phyloP scores from a whole-genome alignment of 2,888 invertebrate species.

The Agrenia bidenticulata region DNA sequence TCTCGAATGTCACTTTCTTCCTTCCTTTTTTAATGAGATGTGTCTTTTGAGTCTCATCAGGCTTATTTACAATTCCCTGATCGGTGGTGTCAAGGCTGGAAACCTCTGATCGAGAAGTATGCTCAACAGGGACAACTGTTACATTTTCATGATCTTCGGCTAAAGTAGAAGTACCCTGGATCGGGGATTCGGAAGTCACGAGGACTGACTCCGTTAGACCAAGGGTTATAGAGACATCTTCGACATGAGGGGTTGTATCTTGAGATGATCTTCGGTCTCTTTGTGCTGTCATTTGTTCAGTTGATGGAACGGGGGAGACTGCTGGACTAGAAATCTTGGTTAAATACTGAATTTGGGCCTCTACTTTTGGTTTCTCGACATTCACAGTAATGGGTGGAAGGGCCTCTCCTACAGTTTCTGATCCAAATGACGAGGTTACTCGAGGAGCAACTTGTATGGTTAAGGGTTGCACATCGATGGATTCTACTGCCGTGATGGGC shows the following conservation, averaged over 20 bases:
- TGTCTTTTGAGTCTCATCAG: slow-evolving; percentile 13
- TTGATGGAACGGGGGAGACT: slow-evolving; percentile 29
- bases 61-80: not conserved
- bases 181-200: slow-evolving; percentile 29
- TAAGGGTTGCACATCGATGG: not conserved
- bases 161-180: slow-evolving; percentile 8
- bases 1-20: slow-evolving; percentile 22
- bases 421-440: not conserved
- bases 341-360: slow-evolving; percentile 40
- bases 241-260: slow-evolving; percentile 18
- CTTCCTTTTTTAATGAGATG: slow-evolving; percentile 34
- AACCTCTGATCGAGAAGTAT: slow-evolving; percentile 23
- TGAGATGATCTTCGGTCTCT: slow-evolving; percentile 12
- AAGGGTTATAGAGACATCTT: slow-evolving; percentile 37
- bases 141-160: slow-evolving; percentile 25
- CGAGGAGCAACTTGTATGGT: not conserved
- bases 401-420: not conserved
- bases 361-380: slow-evolving; percentile 36
- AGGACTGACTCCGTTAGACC: slow-evolving; percentile 40
- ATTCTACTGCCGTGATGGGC: not conserved
- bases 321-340: slow-evolving; percentile 42
- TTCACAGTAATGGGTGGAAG: slow-evolving; percentile 31
- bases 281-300: slow-evolving; percentile 8
- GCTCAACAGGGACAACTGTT: slow-evolving; percentile 41
- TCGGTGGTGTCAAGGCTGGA: not conserved